Evolutionary conservation across 2,113 vertebrate genomes (phyloP).

Genomic region (Verasper variegatus): DNA sequence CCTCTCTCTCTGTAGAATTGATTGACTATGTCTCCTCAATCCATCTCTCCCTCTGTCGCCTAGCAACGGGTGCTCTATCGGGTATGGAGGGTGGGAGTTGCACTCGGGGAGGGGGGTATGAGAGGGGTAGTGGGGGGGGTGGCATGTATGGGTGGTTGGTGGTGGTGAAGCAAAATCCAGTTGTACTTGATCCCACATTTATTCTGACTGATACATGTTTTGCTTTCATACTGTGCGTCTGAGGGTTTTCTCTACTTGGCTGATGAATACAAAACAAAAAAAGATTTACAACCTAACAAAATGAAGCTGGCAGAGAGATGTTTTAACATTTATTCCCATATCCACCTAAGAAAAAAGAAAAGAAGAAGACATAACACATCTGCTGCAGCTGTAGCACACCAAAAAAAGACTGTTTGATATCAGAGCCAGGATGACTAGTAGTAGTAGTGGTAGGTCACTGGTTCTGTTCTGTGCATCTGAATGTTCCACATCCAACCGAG

Average conservation of each 20-base stretch:
- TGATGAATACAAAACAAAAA: conserved; percentile 41
- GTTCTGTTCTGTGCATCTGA: conserved; percentile 48
- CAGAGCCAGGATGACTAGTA: conserved; percentile 65
- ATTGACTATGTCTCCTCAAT: conserved; percentile 86
- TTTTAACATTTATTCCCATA: conserved; percentile 34
- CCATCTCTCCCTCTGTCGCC: conserved; percentile 86
- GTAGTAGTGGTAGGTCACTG: conserved; percentile 48
- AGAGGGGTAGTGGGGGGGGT: conserved; percentile 34
- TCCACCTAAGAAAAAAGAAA: conserved; percentile 3
- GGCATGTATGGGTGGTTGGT: conserved; percentile 29
- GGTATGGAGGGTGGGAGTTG: conserved; percentile 83
- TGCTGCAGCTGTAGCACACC: conserved; percentile 41
- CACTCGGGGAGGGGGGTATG: conserved; percentile 59
- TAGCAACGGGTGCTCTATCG: conserved; percentile 87
- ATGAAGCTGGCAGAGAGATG: conserved; percentile 31
- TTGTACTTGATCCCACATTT: conserved; percentile 71
- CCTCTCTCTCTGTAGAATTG: conserved; percentile 83
- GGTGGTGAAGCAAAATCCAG: conserved; percentile 64
- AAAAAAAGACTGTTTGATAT: conserved; percentile 59
- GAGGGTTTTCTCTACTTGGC: conserved; percentile 43
- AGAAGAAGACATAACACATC: conserved; percentile 7
- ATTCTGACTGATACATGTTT: conserved; percentile 68
- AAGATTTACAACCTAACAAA: conserved; percentile 49
- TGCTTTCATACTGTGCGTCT: conserved; percentile 42
- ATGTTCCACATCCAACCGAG: conserved; percentile 40